Evolutionary conservation across 1,140 invertebrate genomes (phyloP).

Genomic region (Popillia japonica): DNA sequence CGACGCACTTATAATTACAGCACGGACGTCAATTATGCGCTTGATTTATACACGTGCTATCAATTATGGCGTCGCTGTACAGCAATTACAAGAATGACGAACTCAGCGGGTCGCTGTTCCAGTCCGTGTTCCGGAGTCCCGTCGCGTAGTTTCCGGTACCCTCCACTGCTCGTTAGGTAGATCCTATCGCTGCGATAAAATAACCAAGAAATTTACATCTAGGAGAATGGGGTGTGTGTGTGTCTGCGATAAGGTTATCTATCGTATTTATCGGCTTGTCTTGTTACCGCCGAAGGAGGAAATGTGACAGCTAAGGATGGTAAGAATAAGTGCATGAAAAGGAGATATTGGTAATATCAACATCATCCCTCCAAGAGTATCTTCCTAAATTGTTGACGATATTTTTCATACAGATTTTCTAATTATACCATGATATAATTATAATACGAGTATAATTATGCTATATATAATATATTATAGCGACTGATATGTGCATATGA

Average conservation of each 20-base stretch:
- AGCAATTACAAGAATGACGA: constrained; percentile 14
- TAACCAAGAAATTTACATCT: constrained; percentile 17
- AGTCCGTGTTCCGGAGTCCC: neutral
- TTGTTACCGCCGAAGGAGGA: neutral
- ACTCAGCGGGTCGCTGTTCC: constrained; percentile 15
- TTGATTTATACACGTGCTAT: constrained; percentile 6
- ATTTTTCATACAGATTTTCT: no score
- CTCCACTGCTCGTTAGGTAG: neutral
- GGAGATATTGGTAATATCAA: no score
- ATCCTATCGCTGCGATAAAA: constrained; percentile 7
- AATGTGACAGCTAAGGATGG: neutral
- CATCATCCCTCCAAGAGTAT: no score
- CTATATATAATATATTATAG: no score
- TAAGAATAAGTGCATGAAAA: neutral
- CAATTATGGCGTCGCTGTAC: neutral
- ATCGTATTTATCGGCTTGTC: neutral
- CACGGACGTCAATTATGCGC: neutral
- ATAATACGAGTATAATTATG: no score
- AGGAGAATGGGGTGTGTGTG: neutral
- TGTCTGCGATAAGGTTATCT: neutral
- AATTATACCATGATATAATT: no score
- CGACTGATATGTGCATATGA: no score
- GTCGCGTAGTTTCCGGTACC: neutral
- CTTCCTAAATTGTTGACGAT: no score
- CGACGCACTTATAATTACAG: neutral